Evolutionary conservation across 2,888 invertebrate species (phyloP).

Genomic region (Apodemia mormo): DNA sequence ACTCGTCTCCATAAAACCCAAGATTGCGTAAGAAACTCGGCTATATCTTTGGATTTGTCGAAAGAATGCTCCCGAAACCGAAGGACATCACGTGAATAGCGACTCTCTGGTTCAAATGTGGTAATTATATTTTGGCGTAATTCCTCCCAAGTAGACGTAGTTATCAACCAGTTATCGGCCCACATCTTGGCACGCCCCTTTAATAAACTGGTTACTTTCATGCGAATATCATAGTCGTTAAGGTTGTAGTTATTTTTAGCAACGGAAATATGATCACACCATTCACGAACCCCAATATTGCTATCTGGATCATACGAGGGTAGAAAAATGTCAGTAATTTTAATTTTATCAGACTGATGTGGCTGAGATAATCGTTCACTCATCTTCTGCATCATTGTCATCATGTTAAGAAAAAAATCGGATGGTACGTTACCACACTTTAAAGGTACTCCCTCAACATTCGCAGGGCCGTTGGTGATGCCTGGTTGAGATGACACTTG

Average conservation of each 20-base stretch:
- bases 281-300: constrained; percentile 32
- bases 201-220: constrained; percentile 30
- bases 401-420: too few species aligned
- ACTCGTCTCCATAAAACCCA: constrained; percentile 43
- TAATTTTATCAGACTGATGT: constrained; percentile 23
- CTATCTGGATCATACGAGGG: constrained; percentile 33
- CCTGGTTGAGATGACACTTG: too few species aligned
- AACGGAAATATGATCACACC: constrained; percentile 29
- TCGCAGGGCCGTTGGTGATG: too few species aligned
- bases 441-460: too few species aligned
- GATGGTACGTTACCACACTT: too few species aligned
- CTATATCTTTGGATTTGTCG: constrained; percentile 29
- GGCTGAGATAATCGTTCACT: too few species aligned
- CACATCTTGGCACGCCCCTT: constrained; percentile 42
- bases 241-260: constrained; percentile 21
- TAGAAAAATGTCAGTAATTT: constrained; percentile 32
- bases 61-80: constrained; percentile 38
- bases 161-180: constrained; percentile 40
- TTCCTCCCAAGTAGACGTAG: constrained; percentile 39
- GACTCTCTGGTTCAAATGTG: constrained; percentile 41
- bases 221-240: constrained; percentile 8
- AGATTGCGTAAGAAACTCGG: constrained; percentile 41
- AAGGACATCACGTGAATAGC: constrained; percentile 40
- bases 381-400: too few species aligned
- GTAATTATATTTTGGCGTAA: constrained; percentile 28